Percentiles rank a stretch among this genome's conserved stretches.
phyloP scores from a whole-genome alignment of 2,797 vertebrate genomes.

The Hemibagrus guttatus region DNA sequence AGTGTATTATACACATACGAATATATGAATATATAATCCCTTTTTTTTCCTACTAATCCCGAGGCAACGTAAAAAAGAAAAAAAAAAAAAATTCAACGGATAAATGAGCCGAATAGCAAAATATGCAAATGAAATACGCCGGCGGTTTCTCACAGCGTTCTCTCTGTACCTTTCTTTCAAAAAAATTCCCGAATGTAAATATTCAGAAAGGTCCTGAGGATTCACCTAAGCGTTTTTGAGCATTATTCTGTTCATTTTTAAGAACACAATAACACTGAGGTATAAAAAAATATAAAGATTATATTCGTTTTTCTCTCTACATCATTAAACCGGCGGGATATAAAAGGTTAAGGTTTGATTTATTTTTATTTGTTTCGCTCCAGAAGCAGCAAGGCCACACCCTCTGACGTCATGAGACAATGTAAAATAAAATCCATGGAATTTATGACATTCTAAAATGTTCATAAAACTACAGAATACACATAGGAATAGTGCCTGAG shows the following conservation, averaged over 20 bases:
- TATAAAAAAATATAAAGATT: background rate
- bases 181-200: background rate
- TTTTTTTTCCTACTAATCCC: slow-evolving; percentile 40
- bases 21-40: slow-evolving; percentile 62
- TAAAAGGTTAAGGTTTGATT: background rate
- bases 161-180: background rate
- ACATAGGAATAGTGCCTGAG: too few species aligned
- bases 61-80: slow-evolving; percentile 56
- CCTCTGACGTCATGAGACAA: too few species aligned
- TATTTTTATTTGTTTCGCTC: background rate
- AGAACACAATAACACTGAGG: background rate
- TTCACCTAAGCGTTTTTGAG: background rate
- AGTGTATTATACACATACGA: slow-evolving; percentile 66
- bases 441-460: too few species aligned
- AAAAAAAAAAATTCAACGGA: slow-evolving; percentile 56
- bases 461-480: too few species aligned
- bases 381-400: too few species aligned
- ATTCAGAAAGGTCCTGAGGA: background rate
- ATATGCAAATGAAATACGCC: slow-evolving; percentile 62
- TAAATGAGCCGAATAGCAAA: slow-evolving; percentile 54
- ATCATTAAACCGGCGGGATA: background rate
- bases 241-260: background rate
- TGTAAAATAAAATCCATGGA: too few species aligned
- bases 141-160: slow-evolving; percentile 38
- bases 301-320: background rate